A percentile compares a stretch with the other conserved stretches of the same genome.
Conservation (phyloP, 2,113 vertebrate genomes). For the Geococcyx californianus region DNA sequence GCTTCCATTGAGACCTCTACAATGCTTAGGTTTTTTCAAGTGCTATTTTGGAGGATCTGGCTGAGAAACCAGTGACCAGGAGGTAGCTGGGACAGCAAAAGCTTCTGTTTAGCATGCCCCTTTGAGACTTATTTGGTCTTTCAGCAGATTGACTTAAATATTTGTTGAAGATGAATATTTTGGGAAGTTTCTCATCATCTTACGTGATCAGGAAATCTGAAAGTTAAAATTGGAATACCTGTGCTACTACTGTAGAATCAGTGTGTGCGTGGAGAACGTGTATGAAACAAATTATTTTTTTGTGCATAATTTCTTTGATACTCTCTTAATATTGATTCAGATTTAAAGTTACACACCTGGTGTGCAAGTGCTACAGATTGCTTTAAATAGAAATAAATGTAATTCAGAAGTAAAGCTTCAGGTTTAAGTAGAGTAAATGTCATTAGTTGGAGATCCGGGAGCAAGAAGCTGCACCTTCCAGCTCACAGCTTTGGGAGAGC, state of each 20-base stretch:
- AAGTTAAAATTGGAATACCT: background rate
- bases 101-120: background rate
- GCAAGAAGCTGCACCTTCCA: background rate
- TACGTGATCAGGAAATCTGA: background rate
- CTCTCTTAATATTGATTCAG: background rate
- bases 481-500: background rate
- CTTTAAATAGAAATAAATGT: background rate
- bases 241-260: background rate
- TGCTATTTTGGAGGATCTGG: background rate
- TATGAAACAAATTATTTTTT: background rate
- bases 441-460: background rate
- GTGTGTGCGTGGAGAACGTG: rapidly evolving
- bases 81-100: background rate
- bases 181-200: background rate
- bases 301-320: background rate
- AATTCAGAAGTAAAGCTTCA: background rate
- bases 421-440: background rate
- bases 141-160: background rate
- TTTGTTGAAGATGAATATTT: background rate
- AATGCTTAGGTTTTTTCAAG: background rate
- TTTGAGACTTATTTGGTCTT: background rate
- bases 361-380: background rate
- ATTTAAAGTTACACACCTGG: background rate
- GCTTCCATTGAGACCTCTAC: background rate
- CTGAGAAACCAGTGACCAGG: background rate